These are phyloP conservation scores for Pangasius krempfi DNA, from an alignment of 2,797 vertebrate species.

Conservation along the genomic window DNA sequence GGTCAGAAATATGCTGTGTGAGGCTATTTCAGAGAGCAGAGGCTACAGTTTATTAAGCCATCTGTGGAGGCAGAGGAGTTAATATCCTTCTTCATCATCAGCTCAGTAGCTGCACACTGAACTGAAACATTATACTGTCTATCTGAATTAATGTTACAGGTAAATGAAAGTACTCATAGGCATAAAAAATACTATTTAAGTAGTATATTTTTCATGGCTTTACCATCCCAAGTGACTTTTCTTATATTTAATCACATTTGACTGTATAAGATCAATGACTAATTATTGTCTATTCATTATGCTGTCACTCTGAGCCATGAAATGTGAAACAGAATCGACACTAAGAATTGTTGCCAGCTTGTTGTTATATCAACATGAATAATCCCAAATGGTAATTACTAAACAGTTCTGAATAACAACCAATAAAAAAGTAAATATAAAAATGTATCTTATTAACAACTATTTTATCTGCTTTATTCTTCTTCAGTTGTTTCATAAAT, in stretches of 20 bases:
- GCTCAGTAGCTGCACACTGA: constrained; percentile 32
- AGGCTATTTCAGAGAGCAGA: constrained; percentile 23
- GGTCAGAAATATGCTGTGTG: constrained; percentile 35
- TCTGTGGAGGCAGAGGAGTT: constrained; percentile 36
- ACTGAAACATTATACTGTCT: constrained; percentile 24
- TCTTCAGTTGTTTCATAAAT: neutral
- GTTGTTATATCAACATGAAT: neutral
- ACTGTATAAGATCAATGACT: neutral
- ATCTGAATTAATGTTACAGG: constrained; percentile 24
- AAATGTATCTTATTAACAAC: neutral
- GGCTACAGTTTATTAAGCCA: constrained; percentile 26
- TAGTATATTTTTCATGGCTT: neutral
- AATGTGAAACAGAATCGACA: neutral
- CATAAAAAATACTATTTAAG: neutral
- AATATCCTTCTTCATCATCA: constrained; percentile 42
- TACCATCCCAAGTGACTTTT: neutral
- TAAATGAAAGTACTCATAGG: neutral
- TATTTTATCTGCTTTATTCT: neutral
- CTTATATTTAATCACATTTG: neutral
- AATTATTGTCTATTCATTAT: neutral
- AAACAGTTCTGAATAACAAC: neutral
- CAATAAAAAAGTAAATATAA: neutral
- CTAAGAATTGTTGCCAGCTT: neutral
- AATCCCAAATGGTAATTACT: neutral
- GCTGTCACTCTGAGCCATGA: neutral